Evolutionary conservation across 2,888 invertebrate species (phyloP), one percentile per base, ranked within the genome.

Genomic region (Pardosa pseudoannulata): DNA sequence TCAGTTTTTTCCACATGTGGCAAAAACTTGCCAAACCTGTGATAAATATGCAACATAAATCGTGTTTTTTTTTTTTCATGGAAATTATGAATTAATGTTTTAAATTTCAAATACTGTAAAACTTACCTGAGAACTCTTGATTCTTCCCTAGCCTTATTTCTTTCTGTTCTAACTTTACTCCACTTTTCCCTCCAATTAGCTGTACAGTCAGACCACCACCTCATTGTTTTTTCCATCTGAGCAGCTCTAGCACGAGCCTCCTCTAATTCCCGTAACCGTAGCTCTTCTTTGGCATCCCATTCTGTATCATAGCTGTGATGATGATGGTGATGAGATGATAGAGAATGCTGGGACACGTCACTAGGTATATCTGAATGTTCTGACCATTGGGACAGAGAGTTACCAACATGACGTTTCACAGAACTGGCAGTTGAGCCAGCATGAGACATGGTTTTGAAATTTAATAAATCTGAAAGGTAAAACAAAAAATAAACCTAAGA

Each of bases 141-240:
- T 92, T 98, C 98, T 90, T 98, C 98, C 50, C 98, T 93, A 0
- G 97, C 95, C 91, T 96, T 96, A 91, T 98, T 98, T 29, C 98
- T 93, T 92, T 98, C 98, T 91, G 95, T 96, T 78, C 98, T 94
- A 90, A 96, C 96, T 93, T 98, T 94, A 93, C 96, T 96, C 98
- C 98, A 99, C 91, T 98, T 98, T 91, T 96, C 96, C 41, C 97
- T 93, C 97, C 97, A 97, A 91, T 96, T 96, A 0, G 98, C 97
- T 0, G 98, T 98, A 91, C 99, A 99, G 92, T 98, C 98, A 74
- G 96, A 98, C 98, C 95, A 99, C 98, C 98, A 99, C 85, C 98
- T 93, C 98, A 99, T 98, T 0, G 98, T 99, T 92, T 98, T 98
- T 92, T 99, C 99, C 99, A 99, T 99, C 92, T 99, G 98, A 0